Evolutionary conservation across 2,888 invertebrate species (phyloP).

Genomic region (Acanthacorydalis orientalis): DNA sequence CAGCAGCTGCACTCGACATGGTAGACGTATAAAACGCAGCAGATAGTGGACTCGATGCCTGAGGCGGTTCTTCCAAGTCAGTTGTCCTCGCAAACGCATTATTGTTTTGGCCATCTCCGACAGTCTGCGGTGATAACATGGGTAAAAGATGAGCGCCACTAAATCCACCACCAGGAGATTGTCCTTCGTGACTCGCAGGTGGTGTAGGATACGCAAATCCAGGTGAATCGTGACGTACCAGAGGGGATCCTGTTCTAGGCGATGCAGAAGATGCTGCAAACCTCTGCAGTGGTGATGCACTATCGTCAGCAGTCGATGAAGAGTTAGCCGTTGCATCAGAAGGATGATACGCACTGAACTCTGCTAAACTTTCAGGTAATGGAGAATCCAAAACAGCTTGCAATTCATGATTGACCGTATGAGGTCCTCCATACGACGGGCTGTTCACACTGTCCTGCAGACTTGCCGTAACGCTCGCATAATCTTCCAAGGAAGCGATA

Average conservation of each 20-base stretch:
- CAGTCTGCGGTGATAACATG: constrained; percentile 26
- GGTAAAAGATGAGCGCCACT: constrained; percentile 22
- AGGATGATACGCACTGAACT: constrained; percentile 64
- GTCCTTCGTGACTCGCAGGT: constrained; percentile 73
- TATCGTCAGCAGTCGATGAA: constrained; percentile 24
- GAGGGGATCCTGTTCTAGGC: constrained; percentile 46
- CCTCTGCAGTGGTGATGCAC: constrained; percentile 18
- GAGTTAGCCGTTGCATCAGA: constrained; percentile 16
- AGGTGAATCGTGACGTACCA: constrained; percentile 47
- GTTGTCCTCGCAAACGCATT: constrained; percentile 18
- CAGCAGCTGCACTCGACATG: constrained; percentile 74
- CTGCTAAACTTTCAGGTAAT: constrained; percentile 61
- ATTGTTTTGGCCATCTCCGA: constrained; percentile 17
- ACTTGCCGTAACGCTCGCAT: constrained; percentile 38
- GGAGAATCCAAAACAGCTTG: constrained; percentile 65
- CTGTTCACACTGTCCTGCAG: constrained; percentile 36
- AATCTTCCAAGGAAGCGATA: constrained; percentile 42
- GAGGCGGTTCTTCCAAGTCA: constrained; percentile 44
- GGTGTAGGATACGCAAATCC: constrained; percentile 74
- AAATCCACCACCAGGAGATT: constrained; percentile 35
- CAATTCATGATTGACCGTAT: constrained; percentile 49
- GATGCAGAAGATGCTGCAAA: constrained; percentile 26
- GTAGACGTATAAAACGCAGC: constrained; percentile 72
- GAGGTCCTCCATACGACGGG: constrained; percentile 26
- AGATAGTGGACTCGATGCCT: constrained; percentile 64